Evolutionary conservation across 1,140 invertebrate species (phyloP), one percentile per base, ranked within the genome.

Genomic region (Ruditapes philippinarum): DNA sequence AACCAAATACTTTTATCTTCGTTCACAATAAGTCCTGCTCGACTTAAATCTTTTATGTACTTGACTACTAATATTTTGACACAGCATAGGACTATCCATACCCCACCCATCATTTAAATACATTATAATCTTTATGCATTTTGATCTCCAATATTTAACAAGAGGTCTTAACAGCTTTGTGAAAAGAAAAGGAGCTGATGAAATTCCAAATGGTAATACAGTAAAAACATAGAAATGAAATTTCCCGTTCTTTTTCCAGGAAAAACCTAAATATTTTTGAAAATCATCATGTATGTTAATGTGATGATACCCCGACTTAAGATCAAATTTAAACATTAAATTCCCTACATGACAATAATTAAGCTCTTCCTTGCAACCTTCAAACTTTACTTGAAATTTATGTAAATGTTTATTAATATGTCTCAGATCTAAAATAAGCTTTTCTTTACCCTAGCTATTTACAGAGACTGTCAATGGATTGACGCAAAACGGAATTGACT

Each of bases 21-120:
- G n/a, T 65, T 65, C 11, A n/a, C n/a, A n/a, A n/a, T n/a, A 65
- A 65, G 31, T 12, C 60, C 60, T 25, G 60, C 60, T 11, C n/a
- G 9, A n/a, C 11, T 9, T 33, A 65, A 65, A 65, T 65, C 60
- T 11, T 7, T 11, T 11, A n/a, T 33, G 11, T 9, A 33, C 60
- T n/a, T n/a, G 22, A 65, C n/a, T n/a, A 65, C 60, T 65, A 33
- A 65, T n/a, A 9, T n/a, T 9, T n/a, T 65, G 45, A 70, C 65
- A 70, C 19, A 33, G 17, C n/a, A n/a, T n/a, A 0, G 89, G 90
- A 57, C 86, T n/a, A 70, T 28, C 28, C 22, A 28, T 70, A 25
- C 65, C 65, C 65, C 65, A 70, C 65, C 65, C 65, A 31, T 70
- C 65, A 70, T 70, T 28, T 70, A 70, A 31, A 70, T 70, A 70